A percentile compares a stretch with the other conserved stretches of the same genome.
These are phyloP conservation scores for Zophobas morio DNA, from an alignment of 1,140 invertebrate species.

Conservation along the genomic window DNA sequence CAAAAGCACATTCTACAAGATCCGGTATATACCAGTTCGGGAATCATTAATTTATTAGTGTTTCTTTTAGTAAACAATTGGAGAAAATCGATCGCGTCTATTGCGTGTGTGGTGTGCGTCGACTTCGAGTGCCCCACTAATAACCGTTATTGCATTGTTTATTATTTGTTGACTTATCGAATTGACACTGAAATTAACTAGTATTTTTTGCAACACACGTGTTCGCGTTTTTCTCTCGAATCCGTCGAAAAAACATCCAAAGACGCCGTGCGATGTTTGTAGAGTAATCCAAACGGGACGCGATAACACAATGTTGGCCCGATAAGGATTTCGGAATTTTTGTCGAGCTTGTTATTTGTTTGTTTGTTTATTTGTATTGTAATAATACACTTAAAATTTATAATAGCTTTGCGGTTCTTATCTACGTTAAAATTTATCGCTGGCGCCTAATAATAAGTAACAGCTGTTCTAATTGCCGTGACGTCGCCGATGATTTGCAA, in stretches of 20 bases:
- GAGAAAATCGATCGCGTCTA: slow-evolving; percentile 28
- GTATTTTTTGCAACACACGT: background rate
- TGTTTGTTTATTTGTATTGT: slow-evolving; percentile 41
- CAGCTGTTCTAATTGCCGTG: slow-evolving; percentile 43
- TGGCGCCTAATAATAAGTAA: slow-evolving; percentile 48
- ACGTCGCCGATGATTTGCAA: slow-evolving; percentile 42
- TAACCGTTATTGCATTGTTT: background rate
- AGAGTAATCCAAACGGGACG: background rate
- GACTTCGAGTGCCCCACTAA: slow-evolving; percentile 15
- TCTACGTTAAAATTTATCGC: slow-evolving; percentile 46
- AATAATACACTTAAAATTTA: slow-evolving; percentile 42
- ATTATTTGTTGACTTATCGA: background rate
- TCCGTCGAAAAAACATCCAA: background rate
- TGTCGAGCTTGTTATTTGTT: slow-evolving; percentile 19
- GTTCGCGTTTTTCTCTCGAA: background rate
- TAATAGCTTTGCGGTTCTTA: slow-evolving; percentile 26
- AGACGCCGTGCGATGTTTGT: background rate
- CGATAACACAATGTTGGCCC: slow-evolving; percentile 4
- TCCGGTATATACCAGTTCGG: too few relatives aligned
- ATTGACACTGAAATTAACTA: background rate
- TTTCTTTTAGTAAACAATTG: slow-evolving; percentile 11
- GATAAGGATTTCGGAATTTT: slow-evolving; percentile 38
- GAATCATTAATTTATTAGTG: background rate
- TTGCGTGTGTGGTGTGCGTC: slow-evolving; percentile 5
- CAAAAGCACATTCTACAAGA: too few relatives aligned